Base-by-base conservation (phyloP, 2,113 vertebrate genomes). In the Hippoglossus stenolepis region DNA sequence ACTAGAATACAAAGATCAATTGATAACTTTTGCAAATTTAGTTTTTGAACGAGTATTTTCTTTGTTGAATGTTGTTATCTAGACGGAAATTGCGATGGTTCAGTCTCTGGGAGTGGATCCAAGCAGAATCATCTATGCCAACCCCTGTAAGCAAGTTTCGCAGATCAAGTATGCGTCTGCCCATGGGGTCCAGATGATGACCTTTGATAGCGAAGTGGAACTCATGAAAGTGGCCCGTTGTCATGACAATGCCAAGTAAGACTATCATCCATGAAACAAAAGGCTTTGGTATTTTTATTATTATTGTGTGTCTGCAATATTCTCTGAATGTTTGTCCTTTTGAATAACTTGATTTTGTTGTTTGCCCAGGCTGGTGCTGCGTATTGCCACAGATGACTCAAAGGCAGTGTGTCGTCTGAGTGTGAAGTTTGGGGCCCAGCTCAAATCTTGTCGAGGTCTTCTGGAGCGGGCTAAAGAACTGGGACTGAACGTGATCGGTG, bases 91-190 rank as follows among this genome's bases (percentile, higher is more conserved):
- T 74, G 96, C 98, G 53, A 76, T 99, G 83, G 95, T 99, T 18
- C 98, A 98, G 93, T 96, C 95, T 87, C 93, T 96, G 6, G 97
- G 97, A 67, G 97, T 99, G 7, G 94, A 96, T 72, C 94, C 97
- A 2, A 94, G 95, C 79, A 92, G 95, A 91, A 97, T 99, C 75
- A 99, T 99, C 93, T 99, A 99, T 86, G 98, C 98, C 82, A 99
- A 99, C 86, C 98, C 98, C 56, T 99, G 98, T 88, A 99, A 99
- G 87, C 98, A 99, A 94, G 93, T 97, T 26, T 99, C 98, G 73
- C 98, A 99, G 75, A 99, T 99, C 70, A 99, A 98, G 85, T 98
- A 98, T 62, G 98, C 98, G 8, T 96, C 97, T 64, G 94, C 94
- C 70, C 97, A 94, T 2, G 97, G 97, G 23, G 97, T 99, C 65